Conservation (phyloP, 1,140 invertebrate genomes). For the Drosophila novamexicana region DNA sequence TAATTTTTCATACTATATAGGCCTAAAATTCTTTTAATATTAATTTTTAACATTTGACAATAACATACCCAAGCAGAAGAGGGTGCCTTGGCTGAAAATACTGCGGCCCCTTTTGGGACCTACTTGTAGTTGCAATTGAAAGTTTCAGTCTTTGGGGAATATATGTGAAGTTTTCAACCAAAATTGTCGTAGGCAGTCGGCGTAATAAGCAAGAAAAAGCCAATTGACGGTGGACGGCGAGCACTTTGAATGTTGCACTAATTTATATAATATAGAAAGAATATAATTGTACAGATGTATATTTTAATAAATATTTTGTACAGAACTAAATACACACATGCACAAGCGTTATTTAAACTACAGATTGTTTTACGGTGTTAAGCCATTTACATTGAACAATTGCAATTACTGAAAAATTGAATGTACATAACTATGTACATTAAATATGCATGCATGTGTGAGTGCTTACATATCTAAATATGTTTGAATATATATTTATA, state of each 20-base stretch:
- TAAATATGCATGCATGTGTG: slow-evolving; percentile 8
- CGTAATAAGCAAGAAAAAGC: slow-evolving; percentile 48
- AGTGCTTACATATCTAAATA: too few species aligned
- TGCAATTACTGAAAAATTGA: not conserved
- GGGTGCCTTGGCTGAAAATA: slow-evolving; percentile 20
- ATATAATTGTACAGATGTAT: slow-evolving; percentile 12
- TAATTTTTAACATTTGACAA: not conserved
- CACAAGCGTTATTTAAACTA: slow-evolving; percentile 1
- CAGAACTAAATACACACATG: slow-evolving; percentile 13
- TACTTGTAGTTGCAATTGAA: slow-evolving; percentile 15
- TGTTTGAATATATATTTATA: not conserved
- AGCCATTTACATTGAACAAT: slow-evolving; percentile 3
- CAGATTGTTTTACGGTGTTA: not conserved
- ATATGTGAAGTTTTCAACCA: slow-evolving; percentile 22
- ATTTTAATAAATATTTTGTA: slow-evolving; percentile 1
- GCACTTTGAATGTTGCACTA: slow-evolving; percentile 52
- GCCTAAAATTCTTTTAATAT: too few species aligned
- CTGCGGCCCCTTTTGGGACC: slow-evolving; percentile 30
- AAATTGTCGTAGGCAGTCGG: slow-evolving; percentile 32
- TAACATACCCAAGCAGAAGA: slow-evolving; percentile 43
- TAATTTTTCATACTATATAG: slow-evolving; percentile 4
- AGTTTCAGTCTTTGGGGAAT: slow-evolving; percentile 7
- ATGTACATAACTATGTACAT: not conserved
- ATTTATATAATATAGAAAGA: slow-evolving; percentile 50
- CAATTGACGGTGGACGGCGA: slow-evolving; percentile 53